Evolutionary conservation across 2,797 vertebrate species (phyloP), one percentile per base, ranked within the genome.

Genomic region (Lophius americanus): DNA sequence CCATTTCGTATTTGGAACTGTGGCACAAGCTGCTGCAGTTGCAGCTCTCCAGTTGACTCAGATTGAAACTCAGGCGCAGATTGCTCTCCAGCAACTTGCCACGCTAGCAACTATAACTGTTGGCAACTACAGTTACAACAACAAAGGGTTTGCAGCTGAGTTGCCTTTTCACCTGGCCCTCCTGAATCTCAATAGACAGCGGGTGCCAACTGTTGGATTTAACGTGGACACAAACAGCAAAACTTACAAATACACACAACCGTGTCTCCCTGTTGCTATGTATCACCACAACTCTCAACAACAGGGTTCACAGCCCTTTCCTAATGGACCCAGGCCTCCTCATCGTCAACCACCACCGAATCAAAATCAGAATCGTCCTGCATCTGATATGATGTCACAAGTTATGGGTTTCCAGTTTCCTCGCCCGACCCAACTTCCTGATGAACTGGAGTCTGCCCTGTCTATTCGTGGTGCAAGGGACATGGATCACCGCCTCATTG

Each of bases 21-120:
- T 54, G 23, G 57, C 68, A 42, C 65, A 55, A 70, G 72, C 63
- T 71, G 76, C 82, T 42, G 70, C 73, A 50, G 64, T 69, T 37
- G 77, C 94, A 92, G 93, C 94, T 92, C 94, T 96, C 53, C 90
- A 91, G 88, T 90, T 96, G 88, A 94, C 94, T 82, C 94, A 95
- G 75, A 92, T 95, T 89, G 90, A 89, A 62, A 84, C 73, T 77
- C 78, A 93, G 88, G 93, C 93, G 33, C 94, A 88, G 64, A 92
- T 94, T 90, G 93, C 94, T 83, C 92, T 96, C 64, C 93, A 87
- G 79, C 94, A 86, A 57, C 91, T 93, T 84, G 87, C 92, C 78
- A 84, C 90, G 42, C 84, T 93, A 70, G 90, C 89, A 33, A 73
- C 92, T 61, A 50, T 82, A 85, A 78, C 91, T 68, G 66, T 86